These are phyloP conservation scores for Patella depressa DNA, from an alignment of 2,888 invertebrate species.

Conservation along the genomic window DNA sequence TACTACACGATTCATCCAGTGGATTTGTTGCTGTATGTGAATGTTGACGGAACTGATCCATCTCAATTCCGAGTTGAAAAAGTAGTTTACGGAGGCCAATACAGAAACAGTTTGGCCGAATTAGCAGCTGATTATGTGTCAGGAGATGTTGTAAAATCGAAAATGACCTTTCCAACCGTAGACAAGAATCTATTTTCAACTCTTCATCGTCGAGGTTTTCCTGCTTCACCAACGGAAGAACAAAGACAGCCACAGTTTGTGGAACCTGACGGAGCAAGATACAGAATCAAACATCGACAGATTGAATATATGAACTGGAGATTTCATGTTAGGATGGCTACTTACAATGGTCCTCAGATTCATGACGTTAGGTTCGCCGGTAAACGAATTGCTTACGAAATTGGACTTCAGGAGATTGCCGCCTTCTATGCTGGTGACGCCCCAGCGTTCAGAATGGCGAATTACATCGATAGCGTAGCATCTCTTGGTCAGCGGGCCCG, in stretches of 20 bases:
- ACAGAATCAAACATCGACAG: slow-evolving; percentile 30
- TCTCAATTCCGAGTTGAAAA: slow-evolving; percentile 31
- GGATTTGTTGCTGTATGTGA: slow-evolving; percentile 42
- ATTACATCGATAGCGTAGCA: slow-evolving; percentile 29
- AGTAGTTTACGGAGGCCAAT: slow-evolving; percentile 35
- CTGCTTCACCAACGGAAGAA: slow-evolving; percentile 27
- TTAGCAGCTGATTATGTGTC: slow-evolving; percentile 18
- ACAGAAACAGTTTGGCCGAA: slow-evolving; percentile 31
- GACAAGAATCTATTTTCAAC: slow-evolving; percentile 32
- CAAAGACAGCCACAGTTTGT: slow-evolving; percentile 36
- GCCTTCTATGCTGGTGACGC: slow-evolving; percentile 37
- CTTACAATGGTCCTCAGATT: slow-evolving; percentile 31
- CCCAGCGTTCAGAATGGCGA: slow-evolving; percentile 19
- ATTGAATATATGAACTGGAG: slow-evolving; percentile 42
- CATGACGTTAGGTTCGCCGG: slow-evolving; percentile 31
- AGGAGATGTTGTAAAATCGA: slow-evolving; percentile 20
- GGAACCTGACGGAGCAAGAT: slow-evolving; percentile 41
- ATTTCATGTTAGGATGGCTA: slow-evolving; percentile 39
- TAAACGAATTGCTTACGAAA: slow-evolving; percentile 43
- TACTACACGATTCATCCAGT: slow-evolving; percentile 42
- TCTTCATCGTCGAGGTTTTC: slow-evolving; percentile 36
- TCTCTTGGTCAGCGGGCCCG: slow-evolving; percentile 28
- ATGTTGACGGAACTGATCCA: slow-evolving; percentile 23
- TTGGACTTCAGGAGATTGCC: slow-evolving; percentile 40
- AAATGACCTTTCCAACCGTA: slow-evolving; percentile 22